Evolutionary conservation across 2,888 invertebrate genomes (phyloP).

Genomic region (Latrodectus elegans): DNA sequence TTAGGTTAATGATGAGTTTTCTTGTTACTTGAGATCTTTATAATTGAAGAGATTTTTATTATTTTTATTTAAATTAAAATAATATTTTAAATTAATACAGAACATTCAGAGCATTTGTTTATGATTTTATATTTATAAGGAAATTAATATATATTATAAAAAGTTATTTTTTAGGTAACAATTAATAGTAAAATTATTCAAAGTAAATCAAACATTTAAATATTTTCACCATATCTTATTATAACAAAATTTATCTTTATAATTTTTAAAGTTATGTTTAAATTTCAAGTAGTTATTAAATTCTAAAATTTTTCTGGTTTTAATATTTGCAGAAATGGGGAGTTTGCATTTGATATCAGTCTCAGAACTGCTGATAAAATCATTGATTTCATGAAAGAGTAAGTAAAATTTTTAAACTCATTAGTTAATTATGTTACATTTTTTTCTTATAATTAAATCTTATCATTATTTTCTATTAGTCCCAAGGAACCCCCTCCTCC

Average conservation of each 20-base stretch:
- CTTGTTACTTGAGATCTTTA: no score
- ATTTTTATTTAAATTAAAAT: no score
- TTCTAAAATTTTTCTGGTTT: constrained; percentile 77
- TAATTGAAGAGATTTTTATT: no score
- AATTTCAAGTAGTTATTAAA: background rate
- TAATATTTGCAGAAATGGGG: constrained; percentile 81
- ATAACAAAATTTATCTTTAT: background rate
- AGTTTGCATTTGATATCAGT: constrained; percentile 86
- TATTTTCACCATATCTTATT: background rate
- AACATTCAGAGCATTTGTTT: no score
- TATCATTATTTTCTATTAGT: constrained; percentile 72
- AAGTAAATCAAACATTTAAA: background rate
- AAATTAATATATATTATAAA: no score
- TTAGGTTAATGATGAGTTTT: no score
- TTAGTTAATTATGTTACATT: background rate
- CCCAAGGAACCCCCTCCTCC: constrained; percentile 88
- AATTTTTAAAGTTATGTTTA: constrained; percentile 56
- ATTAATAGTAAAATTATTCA: background rate
- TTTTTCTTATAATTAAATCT: background rate
- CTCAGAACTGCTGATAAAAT: constrained; percentile 86
- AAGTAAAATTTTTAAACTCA: constrained; percentile 71
- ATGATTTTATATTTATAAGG: no score
- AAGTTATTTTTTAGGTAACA: background rate
- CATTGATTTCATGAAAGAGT: constrained; percentile 87
- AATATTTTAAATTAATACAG: no score